Conservation (phyloP, 2,113 vertebrate genomes). For the Picathartes gymnocephalus region DNA sequence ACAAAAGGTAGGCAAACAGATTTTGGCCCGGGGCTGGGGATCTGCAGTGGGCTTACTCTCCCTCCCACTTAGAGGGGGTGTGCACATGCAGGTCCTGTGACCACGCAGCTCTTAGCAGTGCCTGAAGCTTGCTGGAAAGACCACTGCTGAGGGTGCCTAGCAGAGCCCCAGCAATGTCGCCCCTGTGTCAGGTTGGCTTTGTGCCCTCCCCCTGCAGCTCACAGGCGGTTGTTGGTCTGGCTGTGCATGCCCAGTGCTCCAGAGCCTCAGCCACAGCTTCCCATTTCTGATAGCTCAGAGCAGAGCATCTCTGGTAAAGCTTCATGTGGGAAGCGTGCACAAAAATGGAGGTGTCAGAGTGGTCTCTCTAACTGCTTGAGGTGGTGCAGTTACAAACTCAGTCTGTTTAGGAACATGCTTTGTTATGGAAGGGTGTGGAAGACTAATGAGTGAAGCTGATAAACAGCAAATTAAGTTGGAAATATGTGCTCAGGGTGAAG, state of each 20-base stretch:
- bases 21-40: not conserved
- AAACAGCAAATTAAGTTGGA: not conserved
- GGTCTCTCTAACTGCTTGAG: not conserved
- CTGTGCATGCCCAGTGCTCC: not conserved
- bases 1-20: not conserved
- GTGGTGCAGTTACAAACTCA: not conserved
- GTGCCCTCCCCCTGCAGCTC: not conserved
- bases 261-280: not conserved
- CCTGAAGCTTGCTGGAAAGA: not conserved
- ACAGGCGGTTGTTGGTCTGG: not conserved
- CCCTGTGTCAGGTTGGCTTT: not conserved
- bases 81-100: not conserved
- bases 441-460: not conserved
- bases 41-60: not conserved
- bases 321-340: rapidly evolving
- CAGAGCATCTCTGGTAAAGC: not conserved
- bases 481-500: not conserved
- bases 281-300: not conserved
- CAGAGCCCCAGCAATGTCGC: not conserved
- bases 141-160: not conserved
- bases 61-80: rapidly evolving
- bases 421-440: not conserved
- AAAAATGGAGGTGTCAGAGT: not conserved
- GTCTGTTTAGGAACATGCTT: not conserved
- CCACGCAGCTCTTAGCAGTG: not conserved